These are phyloP conservation scores for Vanessa atalanta DNA, from an alignment of 1,140 invertebrate genomes.

Conservation along the genomic window DNA sequence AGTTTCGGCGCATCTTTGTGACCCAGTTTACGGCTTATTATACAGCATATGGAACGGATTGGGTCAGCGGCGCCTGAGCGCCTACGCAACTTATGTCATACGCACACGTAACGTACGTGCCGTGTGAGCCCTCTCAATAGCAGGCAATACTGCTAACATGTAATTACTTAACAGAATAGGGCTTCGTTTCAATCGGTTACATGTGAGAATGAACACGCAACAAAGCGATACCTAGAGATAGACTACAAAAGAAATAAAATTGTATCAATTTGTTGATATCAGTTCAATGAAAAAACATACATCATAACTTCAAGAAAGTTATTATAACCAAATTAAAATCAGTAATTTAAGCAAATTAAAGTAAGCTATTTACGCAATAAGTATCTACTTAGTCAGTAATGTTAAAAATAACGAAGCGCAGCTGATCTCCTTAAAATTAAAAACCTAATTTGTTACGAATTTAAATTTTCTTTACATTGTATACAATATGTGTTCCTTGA, in stretches of 20 bases:
- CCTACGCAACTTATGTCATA: slow-evolving; percentile 72
- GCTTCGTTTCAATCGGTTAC: slow-evolving; percentile 37
- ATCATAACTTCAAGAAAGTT: background rate
- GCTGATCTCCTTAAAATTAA: too few relatives aligned
- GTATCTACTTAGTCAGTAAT: too few relatives aligned
- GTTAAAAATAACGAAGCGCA: too few relatives aligned
- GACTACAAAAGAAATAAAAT: background rate
- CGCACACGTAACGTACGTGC: slow-evolving; percentile 56
- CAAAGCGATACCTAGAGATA: slow-evolving; percentile 1
- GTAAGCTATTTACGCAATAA: too few relatives aligned
- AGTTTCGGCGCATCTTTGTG: slow-evolving; percentile 65
- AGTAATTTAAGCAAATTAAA: background rate
- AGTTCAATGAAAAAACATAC: background rate
- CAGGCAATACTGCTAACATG: slow-evolving; percentile 29
- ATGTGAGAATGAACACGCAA: slow-evolving; percentile 19
- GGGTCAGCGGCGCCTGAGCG: slow-evolving; percentile 63
- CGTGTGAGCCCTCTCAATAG: slow-evolving; percentile 43
- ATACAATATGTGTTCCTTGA: slow-evolving; percentile 30
- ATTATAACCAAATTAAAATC: background rate
- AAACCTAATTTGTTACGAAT: too few relatives aligned
- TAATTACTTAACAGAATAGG: slow-evolving; percentile 40
- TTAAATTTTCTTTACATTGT: background rate
- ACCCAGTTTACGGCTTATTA: slow-evolving; percentile 62
- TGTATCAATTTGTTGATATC: background rate
- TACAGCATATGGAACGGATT: slow-evolving; percentile 51